Evolutionary conservation across 1,140 invertebrate genomes (phyloP), one percentile per base, ranked within the genome.

Genomic region (Cotesia chilonis): DNA sequence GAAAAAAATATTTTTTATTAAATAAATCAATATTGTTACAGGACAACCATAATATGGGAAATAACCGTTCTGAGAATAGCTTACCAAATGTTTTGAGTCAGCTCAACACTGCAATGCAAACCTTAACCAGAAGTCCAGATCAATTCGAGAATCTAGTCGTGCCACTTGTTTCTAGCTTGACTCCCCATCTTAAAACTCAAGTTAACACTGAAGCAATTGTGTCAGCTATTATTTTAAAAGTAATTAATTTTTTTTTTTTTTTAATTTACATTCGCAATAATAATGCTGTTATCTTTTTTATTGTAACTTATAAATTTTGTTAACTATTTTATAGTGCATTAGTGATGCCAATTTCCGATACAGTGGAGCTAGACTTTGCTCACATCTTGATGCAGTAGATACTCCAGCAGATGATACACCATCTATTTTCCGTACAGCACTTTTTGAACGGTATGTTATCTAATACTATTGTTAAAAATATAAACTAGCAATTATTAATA

Each of bases 271-370:
- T 10, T 47, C 10, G 10, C 5, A 47, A 6, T 47, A 47, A 9
- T 41, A 41, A 28, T 28, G 1, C 28, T 28, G 28, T 28, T 28
- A 28, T 47, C 41, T 47, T 7, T 41, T 47, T 47, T 7, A 47
- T 7, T 2, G 5, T 1, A 47, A 10, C 10, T 28, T 28, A 28
- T 28, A 2, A 28, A 47, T 47, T 47, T 47, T 9, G 6, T 41
- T 41, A 47, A 47, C 5, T 47, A 47, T 47, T 47, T 47, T 83
- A 52, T 74, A 92, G 90, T 90, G 90, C 38, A 90, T 92, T 74
- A 85, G 77, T n/a, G 90, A 91, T 81, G 83, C 89, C 4, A 91
- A 92, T 79, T 91, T 92, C 80, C 88, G 90, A 73, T 92, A 91
- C 82, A 91, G 90, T 76, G 90, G 90, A 51, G 90, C 90, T 20